phyloP scores from a whole-genome alignment of 2,113 vertebrate species.

The Eolophus roseicapilla region DNA sequence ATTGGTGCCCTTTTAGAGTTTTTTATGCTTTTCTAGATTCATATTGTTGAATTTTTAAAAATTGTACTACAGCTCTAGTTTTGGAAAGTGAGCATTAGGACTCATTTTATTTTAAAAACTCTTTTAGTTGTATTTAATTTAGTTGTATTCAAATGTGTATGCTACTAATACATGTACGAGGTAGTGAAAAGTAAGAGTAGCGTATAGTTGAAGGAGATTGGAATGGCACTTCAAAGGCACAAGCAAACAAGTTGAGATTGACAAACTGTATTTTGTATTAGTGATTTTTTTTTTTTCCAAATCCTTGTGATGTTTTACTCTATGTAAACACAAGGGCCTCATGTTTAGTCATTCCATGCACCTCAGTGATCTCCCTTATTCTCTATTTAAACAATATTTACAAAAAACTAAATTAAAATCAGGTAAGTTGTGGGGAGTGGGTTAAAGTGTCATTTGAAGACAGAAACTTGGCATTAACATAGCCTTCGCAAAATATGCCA shows the following conservation, averaged over 20 bases:
- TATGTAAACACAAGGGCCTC: background rate
- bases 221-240: background rate
- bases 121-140: background rate
- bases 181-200: background rate
- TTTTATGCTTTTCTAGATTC: background rate
- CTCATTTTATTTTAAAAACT: background rate
- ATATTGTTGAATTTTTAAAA: background rate
- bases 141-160: background rate
- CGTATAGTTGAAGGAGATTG: background rate
- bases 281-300: background rate
- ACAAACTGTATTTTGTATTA: background rate
- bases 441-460: background rate
- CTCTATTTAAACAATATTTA: background rate
- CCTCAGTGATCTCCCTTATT: background rate
- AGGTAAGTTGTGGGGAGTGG: background rate
- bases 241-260: background rate
- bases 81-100: background rate
- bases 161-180: background rate
- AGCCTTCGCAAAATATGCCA: background rate
- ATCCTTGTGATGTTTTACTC: background rate
- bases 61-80: background rate
- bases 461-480: background rate
- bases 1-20: background rate
- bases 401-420: background rate
- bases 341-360: background rate